These are phyloP conservation scores for Gallinago solitaria DNA, from an alignment of 2,797 vertebrate species.

Conservation along the genomic window DNA sequence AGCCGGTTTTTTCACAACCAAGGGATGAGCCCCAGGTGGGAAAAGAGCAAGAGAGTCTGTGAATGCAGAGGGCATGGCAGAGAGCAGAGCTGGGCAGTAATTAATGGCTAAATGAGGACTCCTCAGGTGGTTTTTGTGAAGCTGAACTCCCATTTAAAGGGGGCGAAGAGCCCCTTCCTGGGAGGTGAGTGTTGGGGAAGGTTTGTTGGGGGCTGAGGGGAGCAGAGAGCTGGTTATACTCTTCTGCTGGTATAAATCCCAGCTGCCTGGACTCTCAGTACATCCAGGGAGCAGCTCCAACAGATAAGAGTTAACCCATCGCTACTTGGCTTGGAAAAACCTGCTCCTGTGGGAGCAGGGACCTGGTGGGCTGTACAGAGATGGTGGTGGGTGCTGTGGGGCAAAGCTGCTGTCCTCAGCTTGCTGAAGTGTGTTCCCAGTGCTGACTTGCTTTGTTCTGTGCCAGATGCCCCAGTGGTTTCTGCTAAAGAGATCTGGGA, in stretches of 20 bases:
- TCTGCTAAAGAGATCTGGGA: not conserved
- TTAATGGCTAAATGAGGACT: fast-evolving
- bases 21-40: not conserved
- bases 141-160: not conserved
- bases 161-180: fast-evolving
- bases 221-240: fast-evolving
- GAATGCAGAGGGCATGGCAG: too few relatives aligned
- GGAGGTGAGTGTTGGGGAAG: too few relatives aligned
- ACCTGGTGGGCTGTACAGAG: too few relatives aligned
- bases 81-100: not conserved
- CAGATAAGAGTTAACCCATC: fast-evolving
- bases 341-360: not conserved
- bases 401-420: not conserved
- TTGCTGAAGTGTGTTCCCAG: fast-evolving
- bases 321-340: too few relatives aligned
- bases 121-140: not conserved
- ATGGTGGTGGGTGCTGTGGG: not conserved
- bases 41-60: not conserved
- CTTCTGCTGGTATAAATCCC: not conserved
- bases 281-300: fast-evolving
- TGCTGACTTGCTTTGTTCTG: not conserved
- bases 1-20: not conserved
- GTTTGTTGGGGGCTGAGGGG: too few relatives aligned
- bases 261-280: fast-evolving
- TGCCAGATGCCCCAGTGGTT: not conserved